These are phyloP conservation scores for Girardinichthys multiradiatus DNA, from an alignment of 2,113 vertebrate genomes.

Conservation along the genomic window DNA sequence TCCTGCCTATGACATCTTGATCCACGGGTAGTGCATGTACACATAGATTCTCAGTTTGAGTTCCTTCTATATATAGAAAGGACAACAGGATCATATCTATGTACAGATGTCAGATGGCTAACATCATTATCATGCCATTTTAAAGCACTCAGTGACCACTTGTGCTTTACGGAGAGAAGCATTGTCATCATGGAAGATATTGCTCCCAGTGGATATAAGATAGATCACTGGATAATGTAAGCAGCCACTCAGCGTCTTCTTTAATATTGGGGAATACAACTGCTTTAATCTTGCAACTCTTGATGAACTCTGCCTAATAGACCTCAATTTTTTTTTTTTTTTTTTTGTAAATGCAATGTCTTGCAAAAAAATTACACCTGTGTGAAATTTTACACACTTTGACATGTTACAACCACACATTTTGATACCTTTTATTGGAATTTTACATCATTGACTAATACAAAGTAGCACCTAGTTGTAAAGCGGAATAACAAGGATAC, in stretches of 20 bases:
- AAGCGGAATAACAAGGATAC: no score
- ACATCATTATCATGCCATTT: conserved; percentile 72
- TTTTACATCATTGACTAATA: background rate
- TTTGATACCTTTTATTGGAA: background rate
- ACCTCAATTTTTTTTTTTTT: background rate
- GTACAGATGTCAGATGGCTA: conserved; percentile 68
- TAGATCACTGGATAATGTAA: conserved; percentile 65
- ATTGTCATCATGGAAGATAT: conserved; percentile 72
- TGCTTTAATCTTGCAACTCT: conserved; percentile 37
- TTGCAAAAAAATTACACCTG: background rate
- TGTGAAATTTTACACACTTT: no score
- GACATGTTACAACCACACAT: no score
- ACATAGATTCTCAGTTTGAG: conserved; percentile 41
- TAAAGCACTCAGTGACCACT: conserved; percentile 75
- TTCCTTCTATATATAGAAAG: conserved; percentile 67
- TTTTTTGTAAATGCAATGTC: background rate
- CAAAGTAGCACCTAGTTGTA: no score
- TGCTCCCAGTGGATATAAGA: conserved; percentile 60
- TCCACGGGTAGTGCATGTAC: conserved; percentile 27
- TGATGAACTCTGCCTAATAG: conserved; percentile 16
- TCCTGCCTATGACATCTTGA: conserved; percentile 17
- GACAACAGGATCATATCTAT: conserved; percentile 67
- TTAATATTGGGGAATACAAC: conserved; percentile 39
- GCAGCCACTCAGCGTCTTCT: conserved; percentile 58
- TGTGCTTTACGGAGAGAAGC: conserved; percentile 65